Percentiles rank a stretch among this genome's conserved stretches.
These are phyloP conservation scores for Parambassis ranga DNA, from an alignment of 2,797 vertebrate genomes.

Conservation along the genomic window DNA sequence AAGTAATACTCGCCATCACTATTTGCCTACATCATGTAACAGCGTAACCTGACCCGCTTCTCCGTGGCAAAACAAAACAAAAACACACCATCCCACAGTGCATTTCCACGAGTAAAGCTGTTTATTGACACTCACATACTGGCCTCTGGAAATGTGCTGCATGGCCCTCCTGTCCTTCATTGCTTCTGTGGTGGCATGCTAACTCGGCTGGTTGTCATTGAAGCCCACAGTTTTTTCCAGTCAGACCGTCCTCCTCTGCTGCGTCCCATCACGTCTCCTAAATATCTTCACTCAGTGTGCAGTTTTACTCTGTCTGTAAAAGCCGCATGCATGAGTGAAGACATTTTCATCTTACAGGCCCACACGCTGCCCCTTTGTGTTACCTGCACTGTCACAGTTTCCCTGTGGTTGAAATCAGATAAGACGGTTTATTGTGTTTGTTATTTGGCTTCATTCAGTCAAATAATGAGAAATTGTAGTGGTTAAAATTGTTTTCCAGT, in stretches of 20 bases:
- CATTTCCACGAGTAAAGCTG: no score
- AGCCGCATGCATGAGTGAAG: slow-evolving; percentile 59
- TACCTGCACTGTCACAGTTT: neutral
- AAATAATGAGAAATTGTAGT: slow-evolving; percentile 32
- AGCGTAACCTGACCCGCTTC: slow-evolving; percentile 22
- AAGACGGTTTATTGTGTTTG: neutral
- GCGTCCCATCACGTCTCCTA: neutral
- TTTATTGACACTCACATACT: no score
- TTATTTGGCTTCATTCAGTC: slow-evolving; percentile 57
- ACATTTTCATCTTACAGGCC: slow-evolving; percentile 36
- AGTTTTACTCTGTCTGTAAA: neutral
- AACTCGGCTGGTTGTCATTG: slow-evolving; percentile 1
- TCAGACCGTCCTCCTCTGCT: neutral
- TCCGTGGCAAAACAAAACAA: slow-evolving; percentile 22
- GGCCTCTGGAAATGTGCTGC: slow-evolving; percentile 78
- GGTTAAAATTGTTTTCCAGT: neutral
- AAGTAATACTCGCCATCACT: slow-evolving; percentile 82
- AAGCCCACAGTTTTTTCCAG: slow-evolving; percentile 4
- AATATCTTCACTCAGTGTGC: slow-evolving; percentile 70
- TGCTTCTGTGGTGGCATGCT: slow-evolving; percentile 55
- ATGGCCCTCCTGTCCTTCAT: slow-evolving; percentile 22
- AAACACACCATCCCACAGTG: slow-evolving; percentile 39
- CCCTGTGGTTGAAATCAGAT: neutral
- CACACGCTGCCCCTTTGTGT: neutral
- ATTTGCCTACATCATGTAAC: slow-evolving; percentile 21